Conservation (phyloP, 1,140 invertebrate species). For the Lepeophtheirus salmonis region DNA sequence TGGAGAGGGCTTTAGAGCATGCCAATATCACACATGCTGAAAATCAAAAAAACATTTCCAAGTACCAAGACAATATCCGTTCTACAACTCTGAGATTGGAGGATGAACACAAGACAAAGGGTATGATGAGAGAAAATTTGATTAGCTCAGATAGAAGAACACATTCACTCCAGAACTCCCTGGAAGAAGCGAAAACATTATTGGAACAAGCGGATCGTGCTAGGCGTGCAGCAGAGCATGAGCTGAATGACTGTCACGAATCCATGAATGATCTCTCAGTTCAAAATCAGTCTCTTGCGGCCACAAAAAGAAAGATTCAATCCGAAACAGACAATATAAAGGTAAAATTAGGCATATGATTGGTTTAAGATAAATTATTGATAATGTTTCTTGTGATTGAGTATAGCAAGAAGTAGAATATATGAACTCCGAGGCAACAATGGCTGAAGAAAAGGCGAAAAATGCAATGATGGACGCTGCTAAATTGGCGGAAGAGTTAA, state of each 20-base stretch:
- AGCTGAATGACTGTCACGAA: conserved; percentile 87
- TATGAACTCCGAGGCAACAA: conserved; percentile 33
- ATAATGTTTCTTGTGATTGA: conserved; percentile 28
- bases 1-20: conserved; percentile 39
- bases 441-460: conserved; percentile 34
- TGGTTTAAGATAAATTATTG: conserved; percentile 32
- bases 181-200: conserved; percentile 35
- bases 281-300: conserved; percentile 71
- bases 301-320: conserved; percentile 96
- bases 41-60: conserved; percentile 39
- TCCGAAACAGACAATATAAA: conserved; percentile 59
- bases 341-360: conserved; percentile 22
- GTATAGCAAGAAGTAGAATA: conserved; percentile 37
- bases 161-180: conserved; percentile 32
- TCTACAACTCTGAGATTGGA: conserved; percentile 34
- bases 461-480: conserved; percentile 31
- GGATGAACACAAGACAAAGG: conserved; percentile 11
- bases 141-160: conserved; percentile 24
- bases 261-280: conserved; percentile 86
- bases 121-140: conserved; percentile 1
- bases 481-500: conserved; percentile 37
- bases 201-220: conserved; percentile 56
- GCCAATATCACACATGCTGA: conserved; percentile 37
- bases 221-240: conserved; percentile 62
- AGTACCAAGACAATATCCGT: conserved; percentile 29